Evolutionary conservation across 2,797 vertebrate species (phyloP).

Genomic region (Falco cherrug): DNA sequence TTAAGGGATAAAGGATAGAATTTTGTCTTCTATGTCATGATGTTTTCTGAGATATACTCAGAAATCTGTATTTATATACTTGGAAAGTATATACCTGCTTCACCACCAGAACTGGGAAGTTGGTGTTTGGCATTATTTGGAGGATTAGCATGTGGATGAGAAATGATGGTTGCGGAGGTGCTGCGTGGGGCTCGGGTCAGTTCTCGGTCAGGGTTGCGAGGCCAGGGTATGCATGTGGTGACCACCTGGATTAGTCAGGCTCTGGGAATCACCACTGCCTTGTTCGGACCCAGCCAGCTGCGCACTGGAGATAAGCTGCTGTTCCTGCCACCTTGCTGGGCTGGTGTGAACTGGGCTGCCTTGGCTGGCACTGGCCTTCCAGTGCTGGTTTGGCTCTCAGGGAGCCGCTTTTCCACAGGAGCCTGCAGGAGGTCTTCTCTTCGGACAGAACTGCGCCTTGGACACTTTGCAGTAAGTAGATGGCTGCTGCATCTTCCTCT

Average conservation of each 20-base stretch:
- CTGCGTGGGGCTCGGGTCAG: neutral
- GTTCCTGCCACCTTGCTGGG: neutral
- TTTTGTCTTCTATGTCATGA: neutral
- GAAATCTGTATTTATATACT: neutral
- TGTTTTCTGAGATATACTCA: neutral
- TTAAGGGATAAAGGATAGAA: neutral
- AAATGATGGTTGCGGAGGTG: neutral
- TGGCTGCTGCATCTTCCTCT: neutral
- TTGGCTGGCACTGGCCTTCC: neutral
- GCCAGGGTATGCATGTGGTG: neutral
- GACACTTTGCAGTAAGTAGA: neutral
- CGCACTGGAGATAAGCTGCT: neutral
- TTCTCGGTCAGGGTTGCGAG: neutral
- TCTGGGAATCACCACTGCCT: neutral
- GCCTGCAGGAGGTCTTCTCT: neutral
- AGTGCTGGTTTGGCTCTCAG: neutral
- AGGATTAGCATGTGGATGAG: neutral
- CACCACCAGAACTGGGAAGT: neutral
- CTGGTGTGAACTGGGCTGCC: neutral
- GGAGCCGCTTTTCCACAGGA: neutral
- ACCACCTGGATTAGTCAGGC: neutral
- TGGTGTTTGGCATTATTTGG: neutral
- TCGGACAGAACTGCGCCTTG: neutral
- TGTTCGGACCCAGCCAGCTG: rapidly evolving
- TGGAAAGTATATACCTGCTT: neutral